Conservation (phyloP, 1,140 invertebrate species). For the Hermetia illucens region DNA sequence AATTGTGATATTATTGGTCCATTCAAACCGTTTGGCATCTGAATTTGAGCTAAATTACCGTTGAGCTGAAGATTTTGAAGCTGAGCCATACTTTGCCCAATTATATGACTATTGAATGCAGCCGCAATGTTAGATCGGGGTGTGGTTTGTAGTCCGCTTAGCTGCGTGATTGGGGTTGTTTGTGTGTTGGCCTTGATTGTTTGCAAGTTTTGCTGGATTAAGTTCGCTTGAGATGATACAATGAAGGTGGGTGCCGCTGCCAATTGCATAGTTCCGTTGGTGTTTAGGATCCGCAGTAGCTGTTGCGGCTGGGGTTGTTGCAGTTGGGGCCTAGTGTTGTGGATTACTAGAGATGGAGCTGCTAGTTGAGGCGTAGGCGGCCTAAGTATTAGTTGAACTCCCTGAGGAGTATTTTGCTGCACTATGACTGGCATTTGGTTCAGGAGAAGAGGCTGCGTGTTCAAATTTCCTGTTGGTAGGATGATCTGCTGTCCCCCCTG, state of each 20-base stretch:
- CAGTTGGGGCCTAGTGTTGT: conserved; percentile 22
- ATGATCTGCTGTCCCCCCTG: conserved; percentile 15
- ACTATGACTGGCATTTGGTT: conserved; percentile 31
- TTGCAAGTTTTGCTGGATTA: conserved; percentile 27
- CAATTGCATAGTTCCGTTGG: conserved; percentile 34
- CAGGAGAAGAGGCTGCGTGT: conserved; percentile 22
- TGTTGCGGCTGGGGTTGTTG: conserved; percentile 33
- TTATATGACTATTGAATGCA: conserved; percentile 24
- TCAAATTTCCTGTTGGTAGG: conserved; percentile 14
- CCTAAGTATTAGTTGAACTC: conserved; percentile 36
- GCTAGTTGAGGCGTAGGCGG: conserved; percentile 34
- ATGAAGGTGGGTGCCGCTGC: conserved; percentile 30
- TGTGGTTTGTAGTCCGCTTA: conserved; percentile 25
- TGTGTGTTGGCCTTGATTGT: conserved; percentile 14
- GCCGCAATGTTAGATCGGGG: conserved; percentile 29
- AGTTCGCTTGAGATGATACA: conserved; percentile 29
- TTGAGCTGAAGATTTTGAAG: conserved; percentile 26
- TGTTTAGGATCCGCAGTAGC: conserved; percentile 33
- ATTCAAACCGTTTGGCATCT: conserved; percentile 27
- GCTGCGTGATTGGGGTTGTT: conserved; percentile 15
- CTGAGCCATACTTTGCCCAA: conserved; percentile 24
- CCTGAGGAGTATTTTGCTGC: conserved; percentile 32
- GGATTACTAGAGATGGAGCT: conserved; percentile 30
- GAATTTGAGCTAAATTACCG: conserved; percentile 24
- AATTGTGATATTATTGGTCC: conserved; percentile 23